These are phyloP conservation scores for Acronicta leporina DNA, from an alignment of 2,888 invertebrate species.

Conservation along the genomic window DNA sequence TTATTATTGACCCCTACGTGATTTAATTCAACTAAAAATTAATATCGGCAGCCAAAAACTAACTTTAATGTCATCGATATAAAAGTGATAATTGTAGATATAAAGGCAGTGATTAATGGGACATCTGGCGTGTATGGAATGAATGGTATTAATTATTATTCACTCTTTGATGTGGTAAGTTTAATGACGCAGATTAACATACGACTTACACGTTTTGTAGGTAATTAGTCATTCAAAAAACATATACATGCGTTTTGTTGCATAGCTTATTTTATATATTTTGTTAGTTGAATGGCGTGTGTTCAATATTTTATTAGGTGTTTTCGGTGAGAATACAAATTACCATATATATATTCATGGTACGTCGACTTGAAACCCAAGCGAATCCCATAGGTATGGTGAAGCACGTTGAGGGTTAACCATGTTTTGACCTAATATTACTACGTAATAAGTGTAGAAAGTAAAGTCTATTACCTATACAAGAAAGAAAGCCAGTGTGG, in stretches of 20 bases:
- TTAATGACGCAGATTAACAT: conserved; percentile 38
- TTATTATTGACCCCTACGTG: conserved; percentile 41
- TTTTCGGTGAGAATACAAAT: not conserved
- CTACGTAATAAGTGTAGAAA: no score
- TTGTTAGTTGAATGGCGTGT: conserved; percentile 8
- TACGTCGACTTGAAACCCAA: not conserved
- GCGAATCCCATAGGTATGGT: not conserved
- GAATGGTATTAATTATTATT: conserved; percentile 45
- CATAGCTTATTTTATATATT: conserved; percentile 12
- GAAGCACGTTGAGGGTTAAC: no score
- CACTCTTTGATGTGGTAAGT: conserved; percentile 29
- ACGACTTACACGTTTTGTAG: conserved; percentile 34
- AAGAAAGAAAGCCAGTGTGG: no score
- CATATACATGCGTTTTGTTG: conserved; percentile 17
- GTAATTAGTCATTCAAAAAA: conserved; percentile 35
- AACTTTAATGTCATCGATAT: not conserved
- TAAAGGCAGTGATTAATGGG: not conserved
- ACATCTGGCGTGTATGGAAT: conserved; percentile 25
- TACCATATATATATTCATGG: not conserved
- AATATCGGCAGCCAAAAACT: conserved; percentile 13
- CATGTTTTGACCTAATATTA: no score
- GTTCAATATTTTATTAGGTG: conserved; percentile 8
- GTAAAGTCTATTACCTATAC: no score
- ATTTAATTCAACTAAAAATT: conserved; percentile 22
- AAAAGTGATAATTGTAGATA: conserved; percentile 3